Evolutionary conservation across 1,140 invertebrate genomes (phyloP), one percentile per base, ranked within the genome.

Genomic region (Macrobrachium nipponense): DNA sequence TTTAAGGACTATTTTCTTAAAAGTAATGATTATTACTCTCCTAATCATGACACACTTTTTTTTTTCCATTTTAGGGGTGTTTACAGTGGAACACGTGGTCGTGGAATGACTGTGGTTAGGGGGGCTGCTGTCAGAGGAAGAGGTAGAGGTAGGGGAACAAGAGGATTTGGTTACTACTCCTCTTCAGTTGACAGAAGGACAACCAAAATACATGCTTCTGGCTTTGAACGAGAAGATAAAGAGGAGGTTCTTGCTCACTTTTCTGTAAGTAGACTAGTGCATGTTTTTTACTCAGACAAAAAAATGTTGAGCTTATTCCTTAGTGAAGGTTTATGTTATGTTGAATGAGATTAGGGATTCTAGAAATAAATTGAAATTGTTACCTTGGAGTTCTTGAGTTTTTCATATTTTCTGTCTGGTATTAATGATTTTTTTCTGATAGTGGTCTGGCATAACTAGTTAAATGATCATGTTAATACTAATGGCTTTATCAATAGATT

Each of bases 121-220:
- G 12, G 73, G 7, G 61, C 59, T 44, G 64, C 62, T 68, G 43
- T 64, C 51, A 68, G 72, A 36, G 36, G 60, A 51, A 61, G 82
- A 64, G 82, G 82, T 18, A 70, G 82, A 6, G 82, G 82, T 1
- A 72, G 82, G 59, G 72, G 60, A 27, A 20, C 51, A 1, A 60
- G 84, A 14, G 84, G 84, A 23, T 84, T 58, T 58, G 62, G 73
- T 27, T 78, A 86, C 36, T 86, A 76, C 11, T 86, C 80, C 61
- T 60, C 78, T n/a, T 80, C 93, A 2, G 93, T 97, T 14, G 96
- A 97, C 92, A 95, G 96, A 89, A 91, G 96, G 86, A 95, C 96
- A 17, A 95, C 95, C 1, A 94, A 95, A 90, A 91, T 97, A 72
- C 92, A 96, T 87, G 94, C 97, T 15, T 95, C 95, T 58, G 96